Evolutionary conservation across 35 echinoderm and acorn worm species (phyloP).

Genomic region (Diadema setosum): DNA sequence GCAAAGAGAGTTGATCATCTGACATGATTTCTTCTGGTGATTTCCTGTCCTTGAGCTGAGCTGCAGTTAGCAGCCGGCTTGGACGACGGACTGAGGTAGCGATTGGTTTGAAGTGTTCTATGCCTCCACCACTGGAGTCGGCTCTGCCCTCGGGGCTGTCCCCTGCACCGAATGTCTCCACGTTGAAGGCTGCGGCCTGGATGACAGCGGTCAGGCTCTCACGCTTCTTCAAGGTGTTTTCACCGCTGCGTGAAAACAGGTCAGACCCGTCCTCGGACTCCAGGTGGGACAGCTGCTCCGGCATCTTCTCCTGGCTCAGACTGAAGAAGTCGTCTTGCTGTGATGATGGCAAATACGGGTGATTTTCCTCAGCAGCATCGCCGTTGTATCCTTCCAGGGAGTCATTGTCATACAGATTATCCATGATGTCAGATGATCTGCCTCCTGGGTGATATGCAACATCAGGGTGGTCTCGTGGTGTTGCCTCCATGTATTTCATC

Average conservation of each 20-base stretch:
- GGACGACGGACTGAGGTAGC: background rate
- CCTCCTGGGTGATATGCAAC: background rate
- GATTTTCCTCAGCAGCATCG: background rate
- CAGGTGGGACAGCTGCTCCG: background rate
- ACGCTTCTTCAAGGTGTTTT: background rate
- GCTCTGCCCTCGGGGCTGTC: background rate
- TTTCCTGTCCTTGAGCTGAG: background rate
- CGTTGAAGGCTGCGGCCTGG: background rate
- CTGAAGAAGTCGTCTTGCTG: background rate
- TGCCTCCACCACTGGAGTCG: background rate
- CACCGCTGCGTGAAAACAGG: background rate
- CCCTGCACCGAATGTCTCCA: background rate
- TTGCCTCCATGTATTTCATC: background rate
- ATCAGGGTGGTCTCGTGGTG: background rate
- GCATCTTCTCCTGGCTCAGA: background rate
- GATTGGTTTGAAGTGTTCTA: slow-evolving; percentile 10
- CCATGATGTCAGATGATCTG: background rate
- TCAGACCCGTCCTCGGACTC: slow-evolving; percentile 4
- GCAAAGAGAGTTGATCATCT: background rate
- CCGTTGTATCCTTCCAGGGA: background rate
- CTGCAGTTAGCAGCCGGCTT: background rate
- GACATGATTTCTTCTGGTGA: background rate
- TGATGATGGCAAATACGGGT: background rate
- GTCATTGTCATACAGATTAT: background rate
- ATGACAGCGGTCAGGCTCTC: slow-evolving; percentile 4